Evolutionary conservation across 2,113 vertebrate species (phyloP), one percentile per base, ranked within the genome.

Genomic region (Microtus oregoni): DNA sequence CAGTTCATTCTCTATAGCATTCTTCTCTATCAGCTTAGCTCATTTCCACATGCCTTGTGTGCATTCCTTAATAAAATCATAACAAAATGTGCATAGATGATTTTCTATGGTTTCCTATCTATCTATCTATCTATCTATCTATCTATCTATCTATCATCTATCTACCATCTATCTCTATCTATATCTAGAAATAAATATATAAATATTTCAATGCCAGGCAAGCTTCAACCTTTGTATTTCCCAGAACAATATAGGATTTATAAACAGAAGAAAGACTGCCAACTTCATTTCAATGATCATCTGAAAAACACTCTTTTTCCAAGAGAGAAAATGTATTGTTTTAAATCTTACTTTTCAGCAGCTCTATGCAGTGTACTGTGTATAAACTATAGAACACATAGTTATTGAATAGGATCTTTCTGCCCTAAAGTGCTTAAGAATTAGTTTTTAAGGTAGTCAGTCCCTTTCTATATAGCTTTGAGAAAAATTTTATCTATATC

Each of bases 21-120:
- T 35, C 15, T 86, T 70, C 52, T 28, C 1, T 30, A 11, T 24
- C 1, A 5, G 10, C 1, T 81, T 58, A 0, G 0, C 11, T 86
- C 26, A 55, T 0, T 0, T 17, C 10, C 90, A 61, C 3, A 13
- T 86, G 55, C 7, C 76, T 47, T 90, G 14, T 22, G 5, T 61
- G 13, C n/a, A 20, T 55, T n/a, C 35, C 6, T 55, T 41, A 47
- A 24, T 1, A 28, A 86, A 91, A 2, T 81, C 15, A 47, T 70
- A 15, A n/a, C 4, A 92, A 50, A 78, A 65, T 67, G 15, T 47
- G 85, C 14, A 35, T 70, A 38, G 1, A 32, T 28, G 61, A 79
- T 90, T 7, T 63, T n/a, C 15, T 55, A 4, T 44, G 35, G 67
- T 19, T 14, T 38, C 3, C n/a, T 87, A 32, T 13, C 47, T 50